These are phyloP conservation scores for Lagorchestes hirsutus DNA, from an alignment of 2,797 vertebrate species.

Conservation along the genomic window DNA sequence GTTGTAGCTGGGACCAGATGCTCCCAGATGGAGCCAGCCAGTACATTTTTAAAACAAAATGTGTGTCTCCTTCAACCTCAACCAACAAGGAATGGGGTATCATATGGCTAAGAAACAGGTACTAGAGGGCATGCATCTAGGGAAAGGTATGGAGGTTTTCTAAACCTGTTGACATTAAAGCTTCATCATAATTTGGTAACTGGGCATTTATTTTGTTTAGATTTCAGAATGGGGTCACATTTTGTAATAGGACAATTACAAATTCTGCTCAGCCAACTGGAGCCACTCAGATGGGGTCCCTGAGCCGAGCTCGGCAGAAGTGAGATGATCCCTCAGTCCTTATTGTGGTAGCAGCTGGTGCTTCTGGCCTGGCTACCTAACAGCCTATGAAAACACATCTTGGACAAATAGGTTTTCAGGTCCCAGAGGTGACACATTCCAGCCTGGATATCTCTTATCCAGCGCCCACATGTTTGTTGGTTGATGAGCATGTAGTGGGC, in stretches of 20 bases:
- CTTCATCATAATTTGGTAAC: not conserved
- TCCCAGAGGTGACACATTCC: conserved; percentile 1
- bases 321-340: not conserved
- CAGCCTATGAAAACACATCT: conserved; percentile 1
- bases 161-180: not conserved
- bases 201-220: not conserved
- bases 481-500: not conserved
- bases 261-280: not conserved
- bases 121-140: not conserved
- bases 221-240: not conserved
- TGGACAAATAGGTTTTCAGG: not conserved
- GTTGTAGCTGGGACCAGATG: not conserved
- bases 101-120: not conserved
- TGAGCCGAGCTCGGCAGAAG: not conserved
- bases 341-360: not conserved
- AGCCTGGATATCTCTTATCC: not conserved
- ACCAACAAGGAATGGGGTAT: not conserved
- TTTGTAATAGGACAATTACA: not conserved
- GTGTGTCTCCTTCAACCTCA: not conserved
- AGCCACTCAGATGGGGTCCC: not conserved
- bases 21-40: not conserved
- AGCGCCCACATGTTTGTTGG: not conserved
- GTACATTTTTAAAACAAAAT: not conserved
- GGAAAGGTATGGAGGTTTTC: not conserved
- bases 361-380: not conserved